Evolutionary conservation across 2,113 vertebrate species (phyloP).

Genomic region (Labrus mixtus): DNA sequence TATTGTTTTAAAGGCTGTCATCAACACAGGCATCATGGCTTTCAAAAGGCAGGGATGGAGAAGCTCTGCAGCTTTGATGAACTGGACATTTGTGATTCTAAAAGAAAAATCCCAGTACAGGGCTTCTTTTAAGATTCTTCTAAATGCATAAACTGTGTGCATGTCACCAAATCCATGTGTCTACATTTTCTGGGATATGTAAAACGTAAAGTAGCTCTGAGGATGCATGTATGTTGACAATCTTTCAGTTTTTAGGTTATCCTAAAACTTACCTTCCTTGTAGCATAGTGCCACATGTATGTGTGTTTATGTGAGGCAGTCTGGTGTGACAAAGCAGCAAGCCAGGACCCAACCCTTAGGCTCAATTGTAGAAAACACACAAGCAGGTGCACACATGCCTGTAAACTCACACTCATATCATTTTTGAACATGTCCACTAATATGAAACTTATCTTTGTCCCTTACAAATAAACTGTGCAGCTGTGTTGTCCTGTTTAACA

Average conservation of each 20-base stretch:
- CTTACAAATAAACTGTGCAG: slow-evolving; percentile 33
- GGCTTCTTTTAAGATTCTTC: slow-evolving; percentile 28
- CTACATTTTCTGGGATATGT: slow-evolving; percentile 47
- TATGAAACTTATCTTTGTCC: slow-evolving; percentile 37
- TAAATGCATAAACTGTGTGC: not conserved
- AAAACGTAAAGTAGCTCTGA: slow-evolving; percentile 35
- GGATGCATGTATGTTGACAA: slow-evolving; percentile 35
- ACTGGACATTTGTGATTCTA: slow-evolving; percentile 40
- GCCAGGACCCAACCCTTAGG: slow-evolving; percentile 53
- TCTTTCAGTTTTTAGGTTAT: slow-evolving; percentile 20
- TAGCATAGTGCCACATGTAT: slow-evolving; percentile 39
- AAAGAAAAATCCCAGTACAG: slow-evolving; percentile 29
- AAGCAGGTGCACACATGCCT: slow-evolving; percentile 34
- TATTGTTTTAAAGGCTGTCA: slow-evolving; percentile 25
- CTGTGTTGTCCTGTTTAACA: slow-evolving; percentile 1
- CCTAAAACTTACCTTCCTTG: slow-evolving; percentile 1
- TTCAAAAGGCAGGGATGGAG: slow-evolving; percentile 55
- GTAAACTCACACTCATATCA: slow-evolving; percentile 34
- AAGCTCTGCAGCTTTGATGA: slow-evolving; percentile 50
- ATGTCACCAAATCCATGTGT: slow-evolving; percentile 13
- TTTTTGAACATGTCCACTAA: slow-evolving; percentile 16
- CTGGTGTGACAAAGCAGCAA: slow-evolving; percentile 78
- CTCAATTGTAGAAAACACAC: slow-evolving; percentile 58
- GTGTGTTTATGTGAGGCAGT: slow-evolving; percentile 64
- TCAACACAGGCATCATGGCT: slow-evolving; percentile 64